phyloP scores from a whole-genome alignment of 2,113 vertebrate genomes.

The Seriola quinqueradiata region DNA sequence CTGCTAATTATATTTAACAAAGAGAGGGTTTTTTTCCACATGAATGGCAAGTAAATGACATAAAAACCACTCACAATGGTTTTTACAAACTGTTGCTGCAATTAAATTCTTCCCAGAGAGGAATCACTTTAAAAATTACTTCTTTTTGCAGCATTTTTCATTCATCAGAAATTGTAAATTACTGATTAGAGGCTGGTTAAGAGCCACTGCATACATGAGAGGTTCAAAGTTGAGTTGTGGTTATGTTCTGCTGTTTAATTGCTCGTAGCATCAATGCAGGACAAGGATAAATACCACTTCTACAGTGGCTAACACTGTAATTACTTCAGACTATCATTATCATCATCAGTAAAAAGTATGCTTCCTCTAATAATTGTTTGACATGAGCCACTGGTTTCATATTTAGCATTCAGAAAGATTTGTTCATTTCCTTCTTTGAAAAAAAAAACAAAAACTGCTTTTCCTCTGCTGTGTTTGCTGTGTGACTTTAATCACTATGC shows the following conservation, averaged over 20 bases:
- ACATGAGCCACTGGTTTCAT: neutral
- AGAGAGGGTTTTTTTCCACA: neutral
- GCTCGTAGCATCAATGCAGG: neutral
- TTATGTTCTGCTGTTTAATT: neutral
- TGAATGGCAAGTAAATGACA: neutral
- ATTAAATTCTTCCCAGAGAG: neutral
- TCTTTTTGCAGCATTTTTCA: too few species aligned
- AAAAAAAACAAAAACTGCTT: too few species aligned
- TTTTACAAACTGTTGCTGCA: neutral
- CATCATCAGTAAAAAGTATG: neutral
- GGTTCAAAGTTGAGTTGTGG: neutral
- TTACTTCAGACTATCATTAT: neutral
- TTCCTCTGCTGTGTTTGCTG: too few species aligned
- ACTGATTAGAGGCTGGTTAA: neutral
- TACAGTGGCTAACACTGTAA: neutral
- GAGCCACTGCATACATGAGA: neutral
- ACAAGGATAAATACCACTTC: neutral
- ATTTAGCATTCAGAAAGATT: neutral
- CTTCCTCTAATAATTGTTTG: neutral
- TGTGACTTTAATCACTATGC: conserved; percentile 10
- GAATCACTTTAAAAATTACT: too few species aligned
- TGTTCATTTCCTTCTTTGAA: neutral
- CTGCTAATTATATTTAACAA: neutral
- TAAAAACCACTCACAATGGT: neutral
- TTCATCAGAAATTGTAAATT: neutral